Base-by-base conservation (phyloP, 1,140 invertebrate species). In the Paralvinella palmiformis region DNA sequence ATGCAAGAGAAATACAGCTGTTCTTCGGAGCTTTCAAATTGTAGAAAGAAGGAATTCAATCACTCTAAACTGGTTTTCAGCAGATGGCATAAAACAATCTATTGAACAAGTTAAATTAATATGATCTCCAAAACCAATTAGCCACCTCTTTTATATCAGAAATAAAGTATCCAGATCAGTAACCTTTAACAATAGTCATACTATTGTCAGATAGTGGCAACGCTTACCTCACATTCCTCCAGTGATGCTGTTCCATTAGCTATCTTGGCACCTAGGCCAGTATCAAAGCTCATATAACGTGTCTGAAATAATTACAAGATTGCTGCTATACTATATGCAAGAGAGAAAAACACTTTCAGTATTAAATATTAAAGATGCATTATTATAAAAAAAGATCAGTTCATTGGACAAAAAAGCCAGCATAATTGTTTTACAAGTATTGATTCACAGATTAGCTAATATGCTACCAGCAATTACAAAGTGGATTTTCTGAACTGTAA, bases 241-340 rank as follows among this genome's bases (percentile, higher is more conserved):
- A 87, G 75, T 33, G 80, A 81, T 3, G 85, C 81, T 56, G 84
- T 83, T 36, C 82, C 82, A 60, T 77, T 79, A 13, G 80, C 78
- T 24, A 87, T 81, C 60, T 85, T 83, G 7, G 81, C 76, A 13
- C 86, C 86, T 68, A 86, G 82, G 3, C 85, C 85, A 62, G 78
- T 81, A 52, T 81, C 78, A 74, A 83, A 87, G 29, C 81, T 82
- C 15, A 78, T 74, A 75, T 86, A 87, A 10, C 84, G 78, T 65
- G 79, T 76, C 82, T 83, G 71, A 7, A 75, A 72, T 37, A 68
- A 48, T 65, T 0, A 29, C 37, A 24, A 37, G 27, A 35, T 68
- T 44, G n/a, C n/a, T n/a, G n/a, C 6, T 52, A 24, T 50, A 68
- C 10, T 15, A 44, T 15, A n/a, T 29, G 3, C 6, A 68, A 24